Percentiles rank a stretch among this genome's conserved stretches.
These are phyloP conservation scores for Lasiommata megera DNA, from an alignment of 2,888 invertebrate species.

Conservation along the genomic window DNA sequence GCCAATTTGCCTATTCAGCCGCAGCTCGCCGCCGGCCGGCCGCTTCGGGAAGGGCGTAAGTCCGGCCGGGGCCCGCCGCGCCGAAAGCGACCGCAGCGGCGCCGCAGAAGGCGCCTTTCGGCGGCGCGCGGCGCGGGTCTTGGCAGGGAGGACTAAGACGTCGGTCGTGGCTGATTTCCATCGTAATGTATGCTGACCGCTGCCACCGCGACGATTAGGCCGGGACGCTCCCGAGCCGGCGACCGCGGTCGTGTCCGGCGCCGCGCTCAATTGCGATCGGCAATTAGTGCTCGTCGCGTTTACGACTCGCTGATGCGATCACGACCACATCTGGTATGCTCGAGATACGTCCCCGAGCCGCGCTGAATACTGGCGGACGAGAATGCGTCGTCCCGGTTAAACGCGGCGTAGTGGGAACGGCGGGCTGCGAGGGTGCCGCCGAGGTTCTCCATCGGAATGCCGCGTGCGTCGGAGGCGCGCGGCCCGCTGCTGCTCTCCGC, in stretches of 20 bases:
- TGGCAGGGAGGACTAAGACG: conserved; percentile 55
- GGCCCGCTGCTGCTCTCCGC: conserved; percentile 34
- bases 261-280: conserved; percentile 58
- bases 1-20: conserved; percentile 68
- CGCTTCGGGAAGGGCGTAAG: conserved; percentile 26
- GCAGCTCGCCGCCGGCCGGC: conserved; percentile 37
- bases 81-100: conserved; percentile 19
- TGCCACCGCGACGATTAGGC: conserved; percentile 69
- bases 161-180: conserved; percentile 60
- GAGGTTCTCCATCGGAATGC: conserved; percentile 24
- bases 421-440: conserved; percentile 32
- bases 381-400: conserved; percentile 26
- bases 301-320: conserved; percentile 50
- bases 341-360: conserved; percentile 38
- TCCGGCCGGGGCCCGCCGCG: conserved; percentile 3
- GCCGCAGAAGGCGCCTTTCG: conserved; percentile 37
- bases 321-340: conserved; percentile 62
- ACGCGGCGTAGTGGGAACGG: conserved; percentile 36
- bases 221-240: conserved; percentile 45
- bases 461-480: conserved; percentile 56
- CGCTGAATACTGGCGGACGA: conserved; percentile 46
- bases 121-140: conserved; percentile 37
- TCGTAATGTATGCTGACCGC: conserved; percentile 75
- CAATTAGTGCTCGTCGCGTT: conserved; percentile 61
- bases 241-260: conserved; percentile 51